Base-by-base conservation (phyloP, 2,113 vertebrate species). In the Microtus ochrogaster region DNA sequence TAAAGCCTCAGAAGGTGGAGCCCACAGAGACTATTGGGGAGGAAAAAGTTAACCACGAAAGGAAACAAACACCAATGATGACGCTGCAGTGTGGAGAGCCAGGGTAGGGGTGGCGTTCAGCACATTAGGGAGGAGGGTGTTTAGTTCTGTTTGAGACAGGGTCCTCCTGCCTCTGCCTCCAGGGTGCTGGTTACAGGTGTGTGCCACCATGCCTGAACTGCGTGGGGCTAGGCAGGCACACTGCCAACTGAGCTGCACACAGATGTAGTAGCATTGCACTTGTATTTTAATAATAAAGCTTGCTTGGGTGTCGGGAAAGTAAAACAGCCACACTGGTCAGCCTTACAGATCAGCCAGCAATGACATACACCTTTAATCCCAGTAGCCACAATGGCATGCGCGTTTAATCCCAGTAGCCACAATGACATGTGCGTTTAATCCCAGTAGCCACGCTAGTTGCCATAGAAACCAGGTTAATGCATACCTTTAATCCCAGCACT, bases 1-100 rank as follows among this genome's bases (percentile, higher is more conserved):
- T 92, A 96, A 92, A 44, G 3, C 44, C 44, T 44, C 44, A 44
- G 44, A 44, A 44, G 5, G 44, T 44, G 44, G 44, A 88, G 24
- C 7, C 58, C 92, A 97, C 84, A 87, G 96, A 95, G 77, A 88
- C 82, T n/a, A 14, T 24, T 79, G 1, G 3, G 1, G 33, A 95
- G 84, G 90, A 93, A 92, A 78, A 33, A 55, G 49, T 65, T 81
- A 36, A 70, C 72, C 68, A 61, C 49, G 11, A 26, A 91, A 87
- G 88, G 44, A 78, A 96, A 47, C 83, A 39, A 41, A 73, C 3
- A 3, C 72, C 72, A 39, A 7, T 24, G 72, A 24, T 24, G 7
- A 8, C 2, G 4, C n/a, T 28, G 52, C 33, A 6, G 61, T 11
- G 19, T 39, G 52, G 55, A 16, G 79, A 13, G 55, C 55, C 76